phyloP scores from a whole-genome alignment of 53 echinoderm and acorn worm genomes.

The Crossaster papposus region DNA sequence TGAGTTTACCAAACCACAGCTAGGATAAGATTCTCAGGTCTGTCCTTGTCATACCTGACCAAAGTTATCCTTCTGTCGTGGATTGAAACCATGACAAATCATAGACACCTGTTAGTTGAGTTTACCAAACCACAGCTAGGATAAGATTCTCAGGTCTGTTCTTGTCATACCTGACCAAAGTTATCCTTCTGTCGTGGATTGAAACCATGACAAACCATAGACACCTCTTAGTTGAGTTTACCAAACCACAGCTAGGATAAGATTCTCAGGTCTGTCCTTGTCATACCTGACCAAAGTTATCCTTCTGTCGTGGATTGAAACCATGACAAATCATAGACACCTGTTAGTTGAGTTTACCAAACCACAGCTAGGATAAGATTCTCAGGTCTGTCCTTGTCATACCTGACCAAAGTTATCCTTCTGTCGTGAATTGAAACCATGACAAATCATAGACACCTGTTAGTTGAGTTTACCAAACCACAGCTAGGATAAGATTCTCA shows the following conservation, averaged over 20 bases:
- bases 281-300: conserved; percentile 98
- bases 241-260: background rate
- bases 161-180: conserved; percentile 89
- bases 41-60: too few species aligned
- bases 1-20: background rate
- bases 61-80: too few species aligned
- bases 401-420: too few species aligned
- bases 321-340: conserved; percentile 96
- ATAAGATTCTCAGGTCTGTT: background rate
- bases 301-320: conserved; percentile 97
- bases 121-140: background rate
- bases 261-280: background rate
- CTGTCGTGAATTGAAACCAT: background rate
- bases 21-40: too few species aligned
- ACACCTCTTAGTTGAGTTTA: too few species aligned
- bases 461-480: background rate
- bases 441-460: background rate
- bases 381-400: too few species aligned
- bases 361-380: too few species aligned
- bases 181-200: conserved; percentile 98
- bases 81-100: background rate
- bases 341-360: too few species aligned
- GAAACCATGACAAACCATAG: conserved; percentile 95
- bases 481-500: too few species aligned
- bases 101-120: background rate